Evolutionary conservation across 2,888 invertebrate genomes (phyloP).

Genomic region (Tridacna crocea): DNA sequence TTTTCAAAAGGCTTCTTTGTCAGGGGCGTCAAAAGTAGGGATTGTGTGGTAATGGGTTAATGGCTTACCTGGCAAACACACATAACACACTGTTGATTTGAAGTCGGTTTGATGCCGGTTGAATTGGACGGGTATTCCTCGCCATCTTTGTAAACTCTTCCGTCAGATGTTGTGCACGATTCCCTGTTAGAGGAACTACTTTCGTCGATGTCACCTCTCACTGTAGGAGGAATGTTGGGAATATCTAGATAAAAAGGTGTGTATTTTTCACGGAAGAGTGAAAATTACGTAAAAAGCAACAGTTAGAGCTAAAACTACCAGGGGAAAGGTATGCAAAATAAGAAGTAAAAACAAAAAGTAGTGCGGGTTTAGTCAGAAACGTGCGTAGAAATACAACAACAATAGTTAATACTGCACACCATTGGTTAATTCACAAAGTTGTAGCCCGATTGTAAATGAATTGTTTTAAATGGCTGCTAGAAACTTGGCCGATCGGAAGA

Average conservation of each 20-base stretch:
- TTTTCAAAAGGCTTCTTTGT: too few species aligned
- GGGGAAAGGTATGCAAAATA: conserved; percentile 14
- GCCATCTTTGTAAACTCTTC: conserved; percentile 82
- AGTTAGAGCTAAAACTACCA: conserved; percentile 28
- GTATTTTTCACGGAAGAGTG: conserved; percentile 63
- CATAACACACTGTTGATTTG: conserved; percentile 84
- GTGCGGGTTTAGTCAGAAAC: background rate
- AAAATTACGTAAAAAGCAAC: conserved; percentile 53
- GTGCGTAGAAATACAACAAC: background rate
- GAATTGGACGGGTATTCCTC: conserved; percentile 84
- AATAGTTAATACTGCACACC: too few species aligned
- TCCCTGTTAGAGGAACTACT: conserved; percentile 46
- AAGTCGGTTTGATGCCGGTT: conserved; percentile 80
- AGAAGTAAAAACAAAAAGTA: conserved; percentile 15
- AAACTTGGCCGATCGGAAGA: too few species aligned
- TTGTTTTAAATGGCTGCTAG: background rate
- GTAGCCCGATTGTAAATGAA: background rate
- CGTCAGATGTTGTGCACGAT: conserved; percentile 81
- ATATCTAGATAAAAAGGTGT: conserved; percentile 78
- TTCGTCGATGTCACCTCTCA: conserved; percentile 64
- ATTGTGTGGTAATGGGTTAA: too few species aligned
- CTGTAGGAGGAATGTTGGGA: conserved; percentile 82
- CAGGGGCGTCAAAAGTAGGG: too few species aligned
- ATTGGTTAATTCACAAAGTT: too few species aligned
- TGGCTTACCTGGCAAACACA: conserved; percentile 84